Evolutionary conservation across 2,113 vertebrate species (phyloP).

Genomic region (Leptobrachium leishanense): DNA sequence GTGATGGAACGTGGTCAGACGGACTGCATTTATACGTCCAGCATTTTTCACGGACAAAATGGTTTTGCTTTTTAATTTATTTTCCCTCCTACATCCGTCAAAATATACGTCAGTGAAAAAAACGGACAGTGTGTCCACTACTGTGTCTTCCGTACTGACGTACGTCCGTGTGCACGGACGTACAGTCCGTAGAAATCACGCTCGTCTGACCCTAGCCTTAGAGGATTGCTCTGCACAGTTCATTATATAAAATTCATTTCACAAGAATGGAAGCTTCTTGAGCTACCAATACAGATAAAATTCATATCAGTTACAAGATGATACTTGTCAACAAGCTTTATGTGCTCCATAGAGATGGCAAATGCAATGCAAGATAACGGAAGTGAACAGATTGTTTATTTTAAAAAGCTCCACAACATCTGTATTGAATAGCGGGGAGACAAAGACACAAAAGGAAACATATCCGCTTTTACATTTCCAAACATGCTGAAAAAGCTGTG

Average conservation of each 20-base stretch:
- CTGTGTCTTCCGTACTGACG: too few species aligned
- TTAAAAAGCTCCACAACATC: slow-evolving; percentile 5
- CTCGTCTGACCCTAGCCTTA: too few species aligned
- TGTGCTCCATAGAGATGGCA: background rate
- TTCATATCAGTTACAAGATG: slow-evolving; percentile 22
- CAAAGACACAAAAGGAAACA: background rate
- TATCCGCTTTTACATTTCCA: background rate
- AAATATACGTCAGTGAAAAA: too few species aligned
- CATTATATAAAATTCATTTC: slow-evolving; percentile 19
- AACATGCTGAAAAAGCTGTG: background rate
- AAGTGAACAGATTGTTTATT: background rate
- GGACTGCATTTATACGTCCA: too few species aligned
- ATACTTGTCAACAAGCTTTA: slow-evolving; percentile 12
- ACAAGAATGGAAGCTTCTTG: slow-evolving; percentile 14
- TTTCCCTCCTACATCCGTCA: too few species aligned
- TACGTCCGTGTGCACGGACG: too few species aligned
- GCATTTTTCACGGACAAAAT: too few species aligned
- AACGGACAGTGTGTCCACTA: too few species aligned
- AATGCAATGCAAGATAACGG: slow-evolving; percentile 8
- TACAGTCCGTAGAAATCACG: too few species aligned
- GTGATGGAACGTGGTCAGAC: too few species aligned
- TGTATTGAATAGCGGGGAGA: background rate
- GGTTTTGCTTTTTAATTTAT: too few species aligned
- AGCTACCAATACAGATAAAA: slow-evolving; percentile 12
- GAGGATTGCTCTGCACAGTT: slow-evolving; percentile 10